Evolutionary conservation across 2,888 invertebrate genomes (phyloP), one percentile per base, ranked within the genome.

Genomic region (Phania funesta): DNA sequence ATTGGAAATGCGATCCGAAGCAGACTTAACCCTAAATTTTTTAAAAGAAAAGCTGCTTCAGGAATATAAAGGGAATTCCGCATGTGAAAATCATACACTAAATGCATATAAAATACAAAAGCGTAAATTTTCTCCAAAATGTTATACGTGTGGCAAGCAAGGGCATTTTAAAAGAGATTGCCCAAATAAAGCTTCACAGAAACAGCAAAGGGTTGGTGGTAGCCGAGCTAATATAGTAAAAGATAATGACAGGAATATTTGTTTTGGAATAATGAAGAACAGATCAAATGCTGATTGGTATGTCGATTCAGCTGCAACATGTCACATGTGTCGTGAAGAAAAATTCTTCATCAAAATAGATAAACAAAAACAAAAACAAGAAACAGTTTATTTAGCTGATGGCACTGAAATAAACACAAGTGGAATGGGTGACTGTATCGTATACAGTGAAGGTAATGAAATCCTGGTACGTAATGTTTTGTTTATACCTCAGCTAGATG

Each of bases 251-350:
- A 4, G 9, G 26, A 26, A 67, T 68, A 7, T 68, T 48, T 76
- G 75, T 48, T 75, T 75, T 26, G 46, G 65, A 38, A 32, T 65
- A 22, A 35, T 20, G 22, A 8, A 54, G 13, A 26, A 54, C 22
- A 52, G 9, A 32, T 0, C n/a, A 3, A 32, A 46, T 35, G 20
- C 8, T 8, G 78, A 64, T 18, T 78, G 56, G 78, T 78, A 32
- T 18, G 18, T 77, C 11, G 77, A 77, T 18, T 78, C 78, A 35
- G 77, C 70, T n/a, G 78, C 78, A 1, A 78, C 78, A 11, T 44
- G 58, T 26, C 78, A 75, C 35, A 78, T 64, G 71, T 71, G 64
- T 24, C 50, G 56, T 1, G 58, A 74, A 1, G 67, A 62, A 35
- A 26, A 46, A 16, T 68, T 44, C 62, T 76, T 68, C 52, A 58